These are phyloP conservation scores for Cettia cetti DNA, from an alignment of 2,113 vertebrate species.

Conservation along the genomic window DNA sequence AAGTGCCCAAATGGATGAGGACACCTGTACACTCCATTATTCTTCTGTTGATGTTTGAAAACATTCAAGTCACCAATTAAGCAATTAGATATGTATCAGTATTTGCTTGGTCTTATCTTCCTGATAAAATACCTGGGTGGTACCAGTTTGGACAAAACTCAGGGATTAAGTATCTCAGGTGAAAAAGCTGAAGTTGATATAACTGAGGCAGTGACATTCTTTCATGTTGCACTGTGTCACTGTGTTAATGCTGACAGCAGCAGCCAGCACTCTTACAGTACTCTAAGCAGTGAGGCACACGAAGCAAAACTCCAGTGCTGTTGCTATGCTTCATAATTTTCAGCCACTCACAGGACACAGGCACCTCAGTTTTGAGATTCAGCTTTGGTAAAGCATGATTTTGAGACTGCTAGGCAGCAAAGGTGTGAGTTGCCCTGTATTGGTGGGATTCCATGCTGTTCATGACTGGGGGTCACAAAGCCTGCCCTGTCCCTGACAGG, in stretches of 20 bases:
- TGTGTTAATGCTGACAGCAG: background rate
- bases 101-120: background rate
- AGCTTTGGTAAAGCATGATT: background rate
- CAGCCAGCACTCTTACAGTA: background rate
- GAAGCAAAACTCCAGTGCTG: background rate
- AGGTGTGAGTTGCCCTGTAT: background rate
- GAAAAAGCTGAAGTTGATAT: background rate
- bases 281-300: background rate
- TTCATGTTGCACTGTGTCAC: rapidly evolving
- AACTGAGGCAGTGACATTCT: background rate
- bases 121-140: background rate
- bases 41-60: background rate
- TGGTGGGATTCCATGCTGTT: background rate
- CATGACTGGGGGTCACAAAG: background rate
- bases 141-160: background rate
- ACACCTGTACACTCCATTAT: background rate
- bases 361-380: background rate
- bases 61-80: background rate
- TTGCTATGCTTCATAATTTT: background rate
- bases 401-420: background rate
- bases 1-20: background rate
- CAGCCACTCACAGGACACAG: background rate
- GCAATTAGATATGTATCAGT: background rate
- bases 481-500: background rate
- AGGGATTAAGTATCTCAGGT: background rate